phyloP scores from a whole-genome alignment of 2,888 invertebrate species.

The Scaeva pyrastri region DNA sequence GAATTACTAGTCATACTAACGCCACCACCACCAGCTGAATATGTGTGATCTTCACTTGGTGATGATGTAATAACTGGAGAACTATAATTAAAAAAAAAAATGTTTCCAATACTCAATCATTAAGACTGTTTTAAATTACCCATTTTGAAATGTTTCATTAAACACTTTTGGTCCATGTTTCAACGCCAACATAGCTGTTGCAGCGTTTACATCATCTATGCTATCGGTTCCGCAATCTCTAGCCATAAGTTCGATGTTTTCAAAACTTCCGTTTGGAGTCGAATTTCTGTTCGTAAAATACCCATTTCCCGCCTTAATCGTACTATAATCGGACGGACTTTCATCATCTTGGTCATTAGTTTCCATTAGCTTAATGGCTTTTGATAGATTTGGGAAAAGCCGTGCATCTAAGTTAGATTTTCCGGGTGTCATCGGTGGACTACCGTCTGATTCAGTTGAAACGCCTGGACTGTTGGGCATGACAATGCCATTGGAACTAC shows the following conservation, averaged over 20 bases:
- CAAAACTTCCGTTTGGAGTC: slow-evolving; percentile 79
- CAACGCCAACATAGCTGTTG: slow-evolving; percentile 94
- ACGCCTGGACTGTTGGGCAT: slow-evolving; percentile 57
- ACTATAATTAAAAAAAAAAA: slow-evolving; percentile 71
- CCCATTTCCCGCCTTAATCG: slow-evolving; percentile 74
- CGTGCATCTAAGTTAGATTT: slow-evolving; percentile 88
- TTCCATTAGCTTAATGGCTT: slow-evolving; percentile 83
- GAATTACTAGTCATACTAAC: slow-evolving; percentile 62
- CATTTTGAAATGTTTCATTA: slow-evolving; percentile 83
- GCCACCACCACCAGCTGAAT: slow-evolving; percentile 87
- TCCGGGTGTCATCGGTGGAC: slow-evolving; percentile 77
- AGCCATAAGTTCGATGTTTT: slow-evolving; percentile 81
- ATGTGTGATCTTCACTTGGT: slow-evolving; percentile 97
- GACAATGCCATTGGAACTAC: slow-evolving; percentile 61
- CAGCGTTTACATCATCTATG: slow-evolving; percentile 92
- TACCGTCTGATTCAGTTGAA: slow-evolving; percentile 75
- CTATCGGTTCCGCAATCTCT: slow-evolving; percentile 85
- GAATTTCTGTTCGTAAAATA: slow-evolving; percentile 58
- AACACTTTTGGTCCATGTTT: slow-evolving; percentile 92
- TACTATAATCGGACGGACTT: slow-evolving; percentile 80
- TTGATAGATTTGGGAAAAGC: slow-evolving; percentile 93
- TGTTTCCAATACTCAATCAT: not conserved
- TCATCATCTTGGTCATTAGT: slow-evolving; percentile 80
- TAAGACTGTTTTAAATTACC: slow-evolving; percentile 77
- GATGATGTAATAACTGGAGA: slow-evolving; percentile 91